These are phyloP conservation scores for Clarias pachynema DNA, from an alignment of 2,797 vertebrate genomes.

Conservation along the genomic window DNA sequence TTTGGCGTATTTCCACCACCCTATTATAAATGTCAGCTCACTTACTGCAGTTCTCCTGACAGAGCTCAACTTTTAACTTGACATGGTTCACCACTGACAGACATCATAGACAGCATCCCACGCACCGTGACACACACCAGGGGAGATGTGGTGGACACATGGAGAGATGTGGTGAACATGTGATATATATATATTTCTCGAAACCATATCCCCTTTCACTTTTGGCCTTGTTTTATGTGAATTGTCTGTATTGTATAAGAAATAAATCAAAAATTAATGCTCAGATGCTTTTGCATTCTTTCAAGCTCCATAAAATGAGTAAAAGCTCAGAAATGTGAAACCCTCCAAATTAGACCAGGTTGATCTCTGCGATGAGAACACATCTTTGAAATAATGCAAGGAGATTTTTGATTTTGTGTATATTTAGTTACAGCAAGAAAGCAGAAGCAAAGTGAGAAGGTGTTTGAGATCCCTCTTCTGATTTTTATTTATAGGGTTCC, in stretches of 20 bases:
- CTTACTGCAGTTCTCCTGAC: background rate
- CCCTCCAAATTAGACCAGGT: background rate
- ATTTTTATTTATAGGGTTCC: background rate
- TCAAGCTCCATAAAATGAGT: background rate
- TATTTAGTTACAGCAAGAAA: background rate
- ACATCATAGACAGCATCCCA: background rate
- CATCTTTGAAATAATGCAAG: background rate
- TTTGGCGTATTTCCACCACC: background rate
- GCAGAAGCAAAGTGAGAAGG: background rate
- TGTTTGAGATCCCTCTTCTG: background rate
- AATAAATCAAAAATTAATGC: background rate
- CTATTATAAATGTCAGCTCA: background rate
- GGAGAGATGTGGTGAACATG: background rate
- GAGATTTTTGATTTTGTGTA: background rate
- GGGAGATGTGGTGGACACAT: background rate
- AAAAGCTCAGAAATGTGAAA: background rate
- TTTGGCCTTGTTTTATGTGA: background rate
- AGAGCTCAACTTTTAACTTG: background rate
- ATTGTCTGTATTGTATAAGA: background rate
- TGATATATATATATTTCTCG: background rate
- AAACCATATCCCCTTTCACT: background rate
- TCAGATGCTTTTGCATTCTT: background rate
- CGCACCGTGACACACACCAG: background rate
- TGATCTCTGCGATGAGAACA: background rate
- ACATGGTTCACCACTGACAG: background rate